phyloP scores from a whole-genome alignment of 2,113 vertebrate genomes.

The Alectura lathami region DNA sequence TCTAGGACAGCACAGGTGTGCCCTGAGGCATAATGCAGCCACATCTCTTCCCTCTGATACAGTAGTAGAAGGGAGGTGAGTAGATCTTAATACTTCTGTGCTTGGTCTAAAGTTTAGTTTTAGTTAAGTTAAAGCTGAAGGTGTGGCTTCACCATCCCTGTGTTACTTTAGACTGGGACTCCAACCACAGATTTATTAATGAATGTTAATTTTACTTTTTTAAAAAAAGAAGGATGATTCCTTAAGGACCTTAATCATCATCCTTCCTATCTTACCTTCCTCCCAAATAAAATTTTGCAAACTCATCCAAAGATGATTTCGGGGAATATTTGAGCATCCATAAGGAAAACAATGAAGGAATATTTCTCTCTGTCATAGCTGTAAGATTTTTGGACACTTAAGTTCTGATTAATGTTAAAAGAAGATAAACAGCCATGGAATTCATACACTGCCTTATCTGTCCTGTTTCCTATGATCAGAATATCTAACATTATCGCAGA shows the following conservation, averaged over 20 bases:
- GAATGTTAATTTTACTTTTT: not conserved
- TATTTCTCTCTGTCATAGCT: not conserved
- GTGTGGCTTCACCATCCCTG: not conserved
- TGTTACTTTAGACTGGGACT: not conserved
- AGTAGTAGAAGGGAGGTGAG: not conserved
- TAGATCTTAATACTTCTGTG: not conserved
- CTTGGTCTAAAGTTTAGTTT: rapidly evolving
- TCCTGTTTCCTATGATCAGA: not conserved
- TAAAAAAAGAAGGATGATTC: not conserved
- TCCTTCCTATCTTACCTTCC: not conserved
- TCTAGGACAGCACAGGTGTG: not conserved
- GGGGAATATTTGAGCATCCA: not conserved
- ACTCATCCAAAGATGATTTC: not conserved
- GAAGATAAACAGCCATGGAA: not conserved
- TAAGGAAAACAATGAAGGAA: not conserved
- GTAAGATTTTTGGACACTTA: rapidly evolving
- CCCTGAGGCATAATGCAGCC: not conserved
- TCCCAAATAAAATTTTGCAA: not conserved
- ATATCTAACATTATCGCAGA: not conserved
- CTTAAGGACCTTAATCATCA: not conserved
- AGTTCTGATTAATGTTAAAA: not conserved
- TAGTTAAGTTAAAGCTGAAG: not conserved
- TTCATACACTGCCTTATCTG: not conserved
- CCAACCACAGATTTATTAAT: not conserved
- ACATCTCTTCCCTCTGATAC: not conserved